Base-by-base conservation (phyloP, 2,888 invertebrate genomes). In the Masnerella sp. region DNA sequence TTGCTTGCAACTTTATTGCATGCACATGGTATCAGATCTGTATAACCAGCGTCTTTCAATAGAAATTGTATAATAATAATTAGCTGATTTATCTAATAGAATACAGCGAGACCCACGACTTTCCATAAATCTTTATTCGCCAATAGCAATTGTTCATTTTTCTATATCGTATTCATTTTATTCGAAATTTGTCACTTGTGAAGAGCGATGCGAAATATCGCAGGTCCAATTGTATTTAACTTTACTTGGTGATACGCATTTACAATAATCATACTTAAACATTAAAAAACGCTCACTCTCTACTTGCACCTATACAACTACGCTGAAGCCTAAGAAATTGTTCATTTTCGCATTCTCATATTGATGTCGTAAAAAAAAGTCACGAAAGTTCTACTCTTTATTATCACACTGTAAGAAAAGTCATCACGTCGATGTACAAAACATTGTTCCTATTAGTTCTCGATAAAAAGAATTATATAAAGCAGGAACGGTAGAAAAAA, bases 291-390 rank as follows among this genome's bases (percentile, higher is more conserved):
- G 69, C 69, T 69, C 69, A 52, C 69, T 69, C 69, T 59, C 69
- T 74, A 74, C 74, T 69, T 68, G 69, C 74, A 74, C 74, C 69
- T 74, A 73, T 58, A 74, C 56, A 62, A 51, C 73, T 73, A 73
- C 22, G 42, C 65, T 49, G 49, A 73, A 68, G 56, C 56, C 58
- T 73, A 73, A 43, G 56, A 56, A 61, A 54, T 59, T 14, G 47
- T 64, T 64, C 64, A 64, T 43, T 25, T 65, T 56, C 59, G 32
- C 51, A 30, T 47, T 58, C 18, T 54, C 47, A 14, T 45, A 9
- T 38, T 17, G 7, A 30, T 38, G 9, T 28, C 62, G 61, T 68
- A 51, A 49, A 65, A 59, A 52, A 65, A 56, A 49, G 38, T 58
- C 56, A 52, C 49, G 45, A 22, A 22, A 28, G 18, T 17, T 28